Base-by-base conservation (phyloP, 1,140 invertebrate genomes). In the Drosophila auraria region DNA sequence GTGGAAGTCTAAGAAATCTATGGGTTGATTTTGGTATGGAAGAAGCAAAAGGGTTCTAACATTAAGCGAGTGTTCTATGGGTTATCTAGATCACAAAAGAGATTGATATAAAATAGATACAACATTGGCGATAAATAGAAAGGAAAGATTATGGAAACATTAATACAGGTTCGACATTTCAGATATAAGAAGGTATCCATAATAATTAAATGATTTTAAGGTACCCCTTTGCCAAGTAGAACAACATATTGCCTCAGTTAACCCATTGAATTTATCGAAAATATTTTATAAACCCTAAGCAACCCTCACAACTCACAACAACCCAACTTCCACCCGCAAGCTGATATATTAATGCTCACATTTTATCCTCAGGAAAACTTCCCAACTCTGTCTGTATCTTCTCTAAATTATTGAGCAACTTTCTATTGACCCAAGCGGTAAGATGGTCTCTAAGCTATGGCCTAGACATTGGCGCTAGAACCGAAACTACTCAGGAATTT, bases 401-500 rank as follows among this genome's bases (percentile, higher is more conserved):
- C 30, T 51, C 63, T 76, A 56, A 57, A 40, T 58, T 81, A 90
- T 61, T 87, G 84, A 87, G 84, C 84, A 87, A 81, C 53, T 78
- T 30, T 62, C 76, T 30, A 73, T 60, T 78, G 23, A 45, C 36
- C 62, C 68, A 71, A 71, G 68, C 68, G 23, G 58, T 14, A 5
- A 20, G 23, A 20, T 42, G 57, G 54, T 6, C 15, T 17, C 40
- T 27, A 44, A 53, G 25, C 56, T 20, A 51, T 62, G 45, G n/a
- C 20, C 17, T 92, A 92, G 50, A 92, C 91, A 74, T 92, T 92
- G 57, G 90, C 84, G 49, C 80, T 87, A 64, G 78, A 51, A 44
- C 91, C 84, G 53, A 91, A 91, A 72, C 89, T 92, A 86, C 86
- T 92, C 65, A 92, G 82, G 79, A 92, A 92, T 80, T 90, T 92